A percentile compares a stretch with the other conserved stretches of the same genome.
Conservation (phyloP, 2,113 vertebrate genomes). For the Pseudorasbora parva region DNA sequence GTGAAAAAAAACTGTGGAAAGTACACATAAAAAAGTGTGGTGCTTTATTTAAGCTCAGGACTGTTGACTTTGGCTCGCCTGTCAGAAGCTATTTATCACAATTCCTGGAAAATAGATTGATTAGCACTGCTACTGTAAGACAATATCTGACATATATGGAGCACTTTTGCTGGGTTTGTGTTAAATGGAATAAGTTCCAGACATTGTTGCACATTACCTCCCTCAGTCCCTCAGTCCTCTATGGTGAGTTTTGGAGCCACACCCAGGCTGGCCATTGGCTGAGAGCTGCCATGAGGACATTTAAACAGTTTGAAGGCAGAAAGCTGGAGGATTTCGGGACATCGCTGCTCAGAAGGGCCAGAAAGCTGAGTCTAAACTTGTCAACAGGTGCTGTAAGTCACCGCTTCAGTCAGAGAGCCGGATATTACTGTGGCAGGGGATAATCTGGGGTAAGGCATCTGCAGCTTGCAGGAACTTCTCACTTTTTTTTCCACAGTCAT, state of each 20-base stretch:
- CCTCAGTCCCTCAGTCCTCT: slow-evolving; percentile 52
- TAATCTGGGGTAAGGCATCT: slow-evolving; percentile 65
- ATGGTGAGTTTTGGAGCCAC: slow-evolving; percentile 64
- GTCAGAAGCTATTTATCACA: slow-evolving; percentile 16
- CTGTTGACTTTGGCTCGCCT: slow-evolving; percentile 48
- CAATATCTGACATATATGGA: background rate
- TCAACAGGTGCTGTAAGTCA: slow-evolving; percentile 73
- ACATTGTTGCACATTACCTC: slow-evolving; percentile 54
- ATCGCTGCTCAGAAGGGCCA: slow-evolving; percentile 58
- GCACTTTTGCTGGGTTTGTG: background rate
- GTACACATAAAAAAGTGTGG: background rate
- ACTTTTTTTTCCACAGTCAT: background rate
- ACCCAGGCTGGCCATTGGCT: slow-evolving; percentile 76
- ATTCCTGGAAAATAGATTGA: slow-evolving; percentile 28
- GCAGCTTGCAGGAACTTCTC: slow-evolving; percentile 6
- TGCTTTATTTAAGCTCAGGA: background rate
- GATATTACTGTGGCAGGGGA: slow-evolving; percentile 29
- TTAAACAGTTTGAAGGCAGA: slow-evolving; percentile 63
- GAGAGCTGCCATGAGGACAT: slow-evolving; percentile 63
- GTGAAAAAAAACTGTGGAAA: background rate
- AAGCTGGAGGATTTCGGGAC: slow-evolving; percentile 35
- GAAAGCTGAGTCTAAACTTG: slow-evolving; percentile 56
- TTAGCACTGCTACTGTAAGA: slow-evolving; percentile 22
- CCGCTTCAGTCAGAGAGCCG: slow-evolving; percentile 18
- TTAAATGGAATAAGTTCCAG: slow-evolving; percentile 46